Evolutionary conservation across 2,113 vertebrate genomes (phyloP).

Genomic region (Otus sunia): DNA sequence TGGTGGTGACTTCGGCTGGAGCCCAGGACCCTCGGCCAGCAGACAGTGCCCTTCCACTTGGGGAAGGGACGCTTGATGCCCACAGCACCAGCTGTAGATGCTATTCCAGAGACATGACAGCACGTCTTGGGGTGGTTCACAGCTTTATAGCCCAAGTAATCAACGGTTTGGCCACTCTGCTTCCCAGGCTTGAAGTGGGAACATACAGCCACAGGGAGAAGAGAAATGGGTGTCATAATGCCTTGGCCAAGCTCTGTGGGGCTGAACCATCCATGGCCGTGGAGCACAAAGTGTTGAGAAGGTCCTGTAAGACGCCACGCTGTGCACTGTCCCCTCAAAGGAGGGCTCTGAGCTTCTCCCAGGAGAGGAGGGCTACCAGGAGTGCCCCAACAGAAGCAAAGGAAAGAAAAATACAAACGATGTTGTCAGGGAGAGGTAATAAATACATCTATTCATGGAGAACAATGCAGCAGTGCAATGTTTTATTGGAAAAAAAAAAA

Average conservation of each 20-base stretch:
- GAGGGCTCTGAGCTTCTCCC: not conserved
- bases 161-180: not conserved
- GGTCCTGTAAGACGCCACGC: not conserved
- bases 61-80: not conserved
- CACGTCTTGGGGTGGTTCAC: not conserved
- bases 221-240: accelerated
- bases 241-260: not conserved
- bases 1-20: not conserved
- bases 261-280: accelerated
- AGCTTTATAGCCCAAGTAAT: not conserved
- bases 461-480: conserved; percentile 68
- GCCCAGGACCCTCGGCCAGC: not conserved
- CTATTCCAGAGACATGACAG: not conserved
- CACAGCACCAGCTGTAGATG: not conserved
- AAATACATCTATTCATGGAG: not conserved
- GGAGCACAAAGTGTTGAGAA: not conserved
- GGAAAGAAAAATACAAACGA: not conserved
- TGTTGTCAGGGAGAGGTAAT: not conserved
- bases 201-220: not conserved
- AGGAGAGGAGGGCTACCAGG: not conserved
- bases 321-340: accelerated
- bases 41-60: not conserved
- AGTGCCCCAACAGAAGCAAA: not conserved
- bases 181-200: not conserved
- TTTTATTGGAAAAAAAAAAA: conserved; percentile 67